Evolutionary conservation across 2,888 invertebrate species (phyloP), one percentile per base, ranked within the genome.

Genomic region (Hypolimnas misippus): DNA sequence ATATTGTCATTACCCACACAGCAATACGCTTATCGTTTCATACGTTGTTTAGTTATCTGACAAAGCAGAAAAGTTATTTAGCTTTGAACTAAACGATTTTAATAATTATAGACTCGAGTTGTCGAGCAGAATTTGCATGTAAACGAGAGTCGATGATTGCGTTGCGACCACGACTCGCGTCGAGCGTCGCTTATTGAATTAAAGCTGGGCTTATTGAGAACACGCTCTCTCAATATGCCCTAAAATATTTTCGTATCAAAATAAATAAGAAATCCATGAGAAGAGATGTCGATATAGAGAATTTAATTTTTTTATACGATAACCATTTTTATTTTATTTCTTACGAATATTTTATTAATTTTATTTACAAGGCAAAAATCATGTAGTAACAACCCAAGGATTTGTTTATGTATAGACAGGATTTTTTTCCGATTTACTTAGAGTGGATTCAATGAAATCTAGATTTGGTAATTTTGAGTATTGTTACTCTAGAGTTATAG

Each of bases 141-240:
- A 83, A 83, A 86, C 77, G 81, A 84, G 76, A 68, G 64, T 52
- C 72, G 70, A 68, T 82, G 78, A 84, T 83, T 78, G 76, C 67
- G 73, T 80, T 79, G 68, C 70, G 57, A 44, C 65, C 50, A 58
- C 19, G 42, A 54, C 40, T 60, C n/a, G 10, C 65, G 56, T 57
- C 69, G 70, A 73, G 69, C n/a, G n/a, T n/a, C n/a, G 67, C 67
- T 75, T 73, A 80, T 76, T 73, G 67, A 74, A 76, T 80, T 74
- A 71, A 71, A 21, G n/a, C 42, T 53, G 16, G 16, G 42, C 33
- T n/a, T 50, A 35, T 35, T 35, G 53, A n/a, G 16, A 53, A 38
- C 21, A 25, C n/a, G 38, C 25, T 53, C 16, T 25, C n/a, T 46
- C 46, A 46, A 46, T 46, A 46, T n/a, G 21, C 46, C 46, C 21